These are phyloP conservation scores for Dasysyrphus tricinctus DNA, from an alignment of 2,888 invertebrate genomes.

Conservation along the genomic window DNA sequence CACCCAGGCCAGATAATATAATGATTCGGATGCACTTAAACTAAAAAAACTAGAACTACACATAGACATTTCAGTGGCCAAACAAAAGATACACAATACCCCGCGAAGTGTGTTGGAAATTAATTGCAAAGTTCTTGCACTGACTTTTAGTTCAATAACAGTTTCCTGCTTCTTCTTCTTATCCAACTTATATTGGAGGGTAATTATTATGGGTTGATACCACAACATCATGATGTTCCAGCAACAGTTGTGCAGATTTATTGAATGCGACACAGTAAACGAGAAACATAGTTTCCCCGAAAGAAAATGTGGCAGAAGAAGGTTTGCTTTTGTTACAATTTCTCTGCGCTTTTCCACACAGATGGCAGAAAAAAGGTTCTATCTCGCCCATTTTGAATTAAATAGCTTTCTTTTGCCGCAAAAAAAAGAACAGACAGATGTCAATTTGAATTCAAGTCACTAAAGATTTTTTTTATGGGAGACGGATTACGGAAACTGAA, in stretches of 20 bases:
- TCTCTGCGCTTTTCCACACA: constrained; percentile 53
- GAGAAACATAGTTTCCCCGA: constrained; percentile 1
- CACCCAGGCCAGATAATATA: constrained; percentile 3
- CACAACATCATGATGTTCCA: constrained; percentile 40
- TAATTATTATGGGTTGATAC: constrained; percentile 34
- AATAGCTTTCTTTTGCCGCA: constrained; percentile 66
- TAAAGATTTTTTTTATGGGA: constrained; percentile 34
- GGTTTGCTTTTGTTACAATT: constrained; percentile 49
- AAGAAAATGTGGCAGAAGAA: neutral
- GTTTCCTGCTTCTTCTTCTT: neutral
- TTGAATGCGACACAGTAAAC: constrained; percentile 63
- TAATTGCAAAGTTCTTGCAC: constrained; percentile 52
- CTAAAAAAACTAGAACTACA: constrained; percentile 1
- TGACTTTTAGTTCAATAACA: constrained; percentile 55
- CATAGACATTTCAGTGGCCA: neutral
- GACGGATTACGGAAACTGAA: constrained; percentile 34
- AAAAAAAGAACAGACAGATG: constrained; percentile 45
- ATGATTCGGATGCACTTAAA: constrained; percentile 18
- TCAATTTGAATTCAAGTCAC: constrained; percentile 57
- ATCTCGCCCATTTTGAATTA: constrained; percentile 47
- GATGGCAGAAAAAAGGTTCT: constrained; percentile 35
- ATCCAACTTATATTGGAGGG: constrained; percentile 26
- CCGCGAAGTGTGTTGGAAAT: constrained; percentile 51
- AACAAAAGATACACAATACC: constrained; percentile 35
- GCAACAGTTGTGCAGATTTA: constrained; percentile 69